phyloP scores from a whole-genome alignment of 2,888 invertebrate species.

The Drosophila stalkeri region DNA sequence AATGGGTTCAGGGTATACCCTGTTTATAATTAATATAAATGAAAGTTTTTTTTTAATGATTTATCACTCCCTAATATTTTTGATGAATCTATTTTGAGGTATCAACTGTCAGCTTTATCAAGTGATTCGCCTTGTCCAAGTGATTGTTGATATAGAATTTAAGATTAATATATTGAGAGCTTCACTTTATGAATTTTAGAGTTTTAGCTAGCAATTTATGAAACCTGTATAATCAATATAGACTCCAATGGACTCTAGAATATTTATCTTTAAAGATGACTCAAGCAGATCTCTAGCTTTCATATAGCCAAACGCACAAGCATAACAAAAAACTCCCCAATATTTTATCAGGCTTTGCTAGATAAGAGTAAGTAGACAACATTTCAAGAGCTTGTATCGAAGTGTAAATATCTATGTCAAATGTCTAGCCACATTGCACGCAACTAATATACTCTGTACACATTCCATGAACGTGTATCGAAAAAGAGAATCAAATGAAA shows the following conservation, averaged over 20 bases:
- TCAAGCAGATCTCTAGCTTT: neutral
- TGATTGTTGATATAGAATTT: too few species aligned
- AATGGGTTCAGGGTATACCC: too few species aligned
- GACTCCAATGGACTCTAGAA: neutral
- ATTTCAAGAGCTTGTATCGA: neutral
- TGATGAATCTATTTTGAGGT: neutral
- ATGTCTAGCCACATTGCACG: neutral
- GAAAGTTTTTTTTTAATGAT: too few species aligned
- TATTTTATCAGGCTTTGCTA: neutral
- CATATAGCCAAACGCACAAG: too few species aligned
- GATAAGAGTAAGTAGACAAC: neutral
- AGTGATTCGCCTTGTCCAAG: too few species aligned
- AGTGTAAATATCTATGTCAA: neutral
- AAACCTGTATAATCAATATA: neutral
- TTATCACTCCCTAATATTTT: too few species aligned
- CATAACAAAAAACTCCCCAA: neutral
- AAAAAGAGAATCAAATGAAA: slow-evolving; percentile 12
- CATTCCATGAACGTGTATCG: neutral
- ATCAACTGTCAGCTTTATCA: neutral
- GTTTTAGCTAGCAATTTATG: neutral
- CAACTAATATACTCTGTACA: neutral
- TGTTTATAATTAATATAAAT: too few species aligned
- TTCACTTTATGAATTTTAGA: neutral
- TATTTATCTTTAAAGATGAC: neutral
- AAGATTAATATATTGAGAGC: neutral